Evolutionary conservation across 2,797 vertebrate genomes (phyloP), one percentile per base, ranked within the genome.

Genomic region (Orestias chungarensis): DNA sequence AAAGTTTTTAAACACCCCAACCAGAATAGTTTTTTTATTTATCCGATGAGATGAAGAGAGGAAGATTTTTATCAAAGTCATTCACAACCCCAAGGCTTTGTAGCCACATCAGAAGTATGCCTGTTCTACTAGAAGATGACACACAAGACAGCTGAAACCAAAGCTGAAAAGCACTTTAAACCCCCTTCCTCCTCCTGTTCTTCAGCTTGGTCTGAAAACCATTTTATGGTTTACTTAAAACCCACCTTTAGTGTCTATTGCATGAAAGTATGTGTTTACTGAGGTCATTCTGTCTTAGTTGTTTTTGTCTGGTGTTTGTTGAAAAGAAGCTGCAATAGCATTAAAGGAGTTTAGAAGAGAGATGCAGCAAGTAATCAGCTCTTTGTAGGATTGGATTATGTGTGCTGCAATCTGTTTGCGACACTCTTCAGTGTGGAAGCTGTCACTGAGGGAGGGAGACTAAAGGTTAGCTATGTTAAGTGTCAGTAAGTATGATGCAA

Each of bases 101-200:
- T 92, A 91, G 87, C 89, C 68, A 85, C 87, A 82, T 91, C 89
- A 89, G 73, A 76, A 84, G 74, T 77, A 73, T 85, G 79, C 84
- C 77, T 82, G 86, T 82, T 59, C 81, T 76, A 79, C 4, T 38
- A 4, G 89, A 79, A 66, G 81, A 78, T 86, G 83, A 80, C 79
- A 87, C 87, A 87, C 85, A 78, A 87, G 67, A 71, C 68, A 84
- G 75, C 46, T 79, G 74, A 81, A 80, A 74, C 74, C 68, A 82
- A 38, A 76, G 73, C 80, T 80, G 83, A 40, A 81, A 74, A 78
- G 54, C 66, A 69, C 70, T 33, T 84, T 83, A 72, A 78, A 69
- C 42, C 68, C 47, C 64, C 70, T 31, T 23, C 68, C 50, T 54
- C 59, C 62, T 40, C 57, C 81, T 64, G 62, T 52, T 57, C 17